These are phyloP conservation scores for Leucophenga maculata DNA, from an alignment of 2,888 invertebrate genomes.

Conservation along the genomic window DNA sequence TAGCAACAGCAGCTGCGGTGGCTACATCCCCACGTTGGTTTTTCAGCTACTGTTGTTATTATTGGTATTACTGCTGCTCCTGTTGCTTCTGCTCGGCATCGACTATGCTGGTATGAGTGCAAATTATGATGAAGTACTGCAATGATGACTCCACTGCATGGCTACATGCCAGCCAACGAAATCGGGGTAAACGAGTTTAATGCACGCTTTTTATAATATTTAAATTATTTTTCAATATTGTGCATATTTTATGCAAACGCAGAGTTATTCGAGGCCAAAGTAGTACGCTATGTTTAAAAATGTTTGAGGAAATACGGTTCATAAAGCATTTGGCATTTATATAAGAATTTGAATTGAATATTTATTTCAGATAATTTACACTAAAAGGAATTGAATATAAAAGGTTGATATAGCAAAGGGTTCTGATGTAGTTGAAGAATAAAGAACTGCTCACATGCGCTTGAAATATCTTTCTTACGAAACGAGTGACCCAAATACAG, in stretches of 20 bases:
- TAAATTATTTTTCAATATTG: conserved; percentile 8
- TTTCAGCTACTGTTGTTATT: neutral
- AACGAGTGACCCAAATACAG: no score
- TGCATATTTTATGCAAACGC: neutral
- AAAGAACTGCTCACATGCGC: no score
- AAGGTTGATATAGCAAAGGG: no score
- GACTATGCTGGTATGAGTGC: neutral
- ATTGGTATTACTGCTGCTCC: neutral
- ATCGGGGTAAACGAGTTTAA: neutral
- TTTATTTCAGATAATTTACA: no score
- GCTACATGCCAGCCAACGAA: neutral
- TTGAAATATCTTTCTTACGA: no score
- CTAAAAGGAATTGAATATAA: no score
- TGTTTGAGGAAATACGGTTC: neutral
- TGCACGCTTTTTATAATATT: neutral
- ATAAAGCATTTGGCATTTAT: no score
- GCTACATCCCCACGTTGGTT: neutral
- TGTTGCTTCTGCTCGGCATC: neutral
- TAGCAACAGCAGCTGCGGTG: conserved; percentile 7
- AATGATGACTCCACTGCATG: neutral
- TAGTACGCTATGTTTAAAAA: neutral
- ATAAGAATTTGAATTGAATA: no score
- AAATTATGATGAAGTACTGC: conserved; percentile 23
- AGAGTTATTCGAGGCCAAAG: neutral
- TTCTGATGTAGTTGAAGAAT: no score